Conservation (phyloP, 2,797 vertebrate species). For the Columba guinea region DNA sequence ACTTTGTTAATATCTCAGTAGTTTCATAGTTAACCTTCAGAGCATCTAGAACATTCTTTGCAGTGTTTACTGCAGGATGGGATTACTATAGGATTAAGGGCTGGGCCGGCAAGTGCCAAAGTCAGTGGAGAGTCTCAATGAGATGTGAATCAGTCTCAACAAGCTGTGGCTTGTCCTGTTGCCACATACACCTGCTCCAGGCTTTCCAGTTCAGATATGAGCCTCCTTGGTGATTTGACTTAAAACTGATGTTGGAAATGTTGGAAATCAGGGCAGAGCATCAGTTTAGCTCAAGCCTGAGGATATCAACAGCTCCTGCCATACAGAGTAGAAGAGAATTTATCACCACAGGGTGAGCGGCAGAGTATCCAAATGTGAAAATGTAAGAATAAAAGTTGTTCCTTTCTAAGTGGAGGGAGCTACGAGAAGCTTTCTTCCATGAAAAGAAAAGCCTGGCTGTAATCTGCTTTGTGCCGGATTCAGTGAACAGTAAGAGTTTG, state of each 20-base stretch:
- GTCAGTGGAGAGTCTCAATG: background rate
- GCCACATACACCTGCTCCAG: background rate
- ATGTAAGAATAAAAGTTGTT: background rate
- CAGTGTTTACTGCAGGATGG: background rate
- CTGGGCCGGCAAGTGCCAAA: background rate
- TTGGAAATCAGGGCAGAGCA: background rate
- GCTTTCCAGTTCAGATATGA: background rate
- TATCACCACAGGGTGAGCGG: background rate
- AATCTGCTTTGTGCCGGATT: background rate
- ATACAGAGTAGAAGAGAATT: background rate
- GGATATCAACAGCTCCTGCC: background rate
- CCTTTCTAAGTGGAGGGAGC: background rate
- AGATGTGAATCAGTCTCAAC: background rate
- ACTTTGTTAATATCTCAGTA: background rate
- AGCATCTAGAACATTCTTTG: background rate
- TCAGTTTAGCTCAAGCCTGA: background rate
- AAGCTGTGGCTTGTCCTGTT: background rate
- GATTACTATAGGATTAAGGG: conserved; percentile 19
- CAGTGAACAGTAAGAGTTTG: background rate
- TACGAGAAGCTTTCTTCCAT: background rate
- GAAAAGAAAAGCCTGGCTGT: background rate
- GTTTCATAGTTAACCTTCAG: background rate
- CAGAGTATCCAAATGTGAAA: background rate
- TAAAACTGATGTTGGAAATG: background rate
- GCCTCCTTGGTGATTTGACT: background rate